Percentiles rank a stretch among this genome's conserved stretches.
Conservation (phyloP, 2,113 vertebrate species). For the Chlorodrepanis virens region DNA sequence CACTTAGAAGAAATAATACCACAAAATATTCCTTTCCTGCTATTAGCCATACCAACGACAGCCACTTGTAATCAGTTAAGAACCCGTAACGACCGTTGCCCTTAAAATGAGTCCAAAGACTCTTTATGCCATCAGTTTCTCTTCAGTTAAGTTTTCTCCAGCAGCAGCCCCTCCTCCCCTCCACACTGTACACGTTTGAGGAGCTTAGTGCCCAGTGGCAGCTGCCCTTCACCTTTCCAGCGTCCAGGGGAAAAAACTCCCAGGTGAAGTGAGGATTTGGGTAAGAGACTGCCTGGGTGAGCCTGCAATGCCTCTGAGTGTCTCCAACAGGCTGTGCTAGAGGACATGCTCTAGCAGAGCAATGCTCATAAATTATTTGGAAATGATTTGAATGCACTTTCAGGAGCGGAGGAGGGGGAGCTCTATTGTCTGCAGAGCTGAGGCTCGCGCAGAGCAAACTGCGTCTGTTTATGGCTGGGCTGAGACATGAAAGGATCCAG, state of each 20-base stretch:
- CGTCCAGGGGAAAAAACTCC: not conserved
- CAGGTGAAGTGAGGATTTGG: not conserved
- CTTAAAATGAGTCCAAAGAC: not conserved
- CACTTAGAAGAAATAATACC: not conserved
- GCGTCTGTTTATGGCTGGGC: not conserved
- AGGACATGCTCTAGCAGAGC: not conserved
- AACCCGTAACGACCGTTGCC: not conserved
- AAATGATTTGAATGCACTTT: conserved; percentile 29
- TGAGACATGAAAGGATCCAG: not conserved
- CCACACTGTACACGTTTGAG: not conserved
- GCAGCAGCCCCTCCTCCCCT: not conserved
- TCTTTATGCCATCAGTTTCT: not conserved
- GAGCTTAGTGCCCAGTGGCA: not conserved
- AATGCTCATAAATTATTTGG: not conserved
- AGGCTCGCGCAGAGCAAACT: not conserved
- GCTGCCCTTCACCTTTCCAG: not conserved
- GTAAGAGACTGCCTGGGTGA: fast-evolving
- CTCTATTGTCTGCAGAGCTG: not conserved
- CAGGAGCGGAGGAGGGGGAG: not conserved
- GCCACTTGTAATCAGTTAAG: not conserved
- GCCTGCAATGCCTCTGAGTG: not conserved
- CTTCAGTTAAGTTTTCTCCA: not conserved
- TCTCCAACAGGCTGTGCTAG: conserved; percentile 58
- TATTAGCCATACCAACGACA: fast-evolving
- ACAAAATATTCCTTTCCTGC: not conserved